Base-by-base conservation (phyloP, 2,888 invertebrate genomes). In the Drosophila parthenogenetica region DNA sequence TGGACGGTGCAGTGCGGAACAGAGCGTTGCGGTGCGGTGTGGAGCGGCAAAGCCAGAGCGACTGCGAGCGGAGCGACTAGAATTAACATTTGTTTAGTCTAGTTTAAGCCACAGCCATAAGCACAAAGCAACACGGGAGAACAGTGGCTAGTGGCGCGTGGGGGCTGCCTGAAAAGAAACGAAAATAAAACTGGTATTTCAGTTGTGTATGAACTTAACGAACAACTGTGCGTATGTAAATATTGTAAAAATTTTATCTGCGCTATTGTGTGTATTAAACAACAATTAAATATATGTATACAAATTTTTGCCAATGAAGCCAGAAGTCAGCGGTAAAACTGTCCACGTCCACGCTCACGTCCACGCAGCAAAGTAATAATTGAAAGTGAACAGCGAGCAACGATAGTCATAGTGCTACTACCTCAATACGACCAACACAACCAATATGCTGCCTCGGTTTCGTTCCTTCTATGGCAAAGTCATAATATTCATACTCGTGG, bases 391-490 rank as follows among this genome's bases (percentile, higher is more conserved):
- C 17, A 32, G 39, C 51, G 25, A n/a, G 10, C 32, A 25, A 8
- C 25, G n/a, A 37, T 29, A 67, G 32, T 46, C 55, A 49, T 13
- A 35, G 35, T 35, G 35, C 49, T 48, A 55, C 77, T 80, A 77
- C 78, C 81, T 80, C 78, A 80, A 62, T 62, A 50, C 45, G 40
- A 46, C 16, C 51, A 42, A 29, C 25, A 16, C 35, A 32, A 43
- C 55, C 19, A 89, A 87, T 75, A 92, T 92, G 92, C 81, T 91
- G 81, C 91, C 91, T 78, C 90, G 91, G 81, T 89, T 91, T 69
- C 92, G 92, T 80, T 91, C 91, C 77, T 90, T 91, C 66, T 92
- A 92, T 69, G 91, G 91, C 65, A 92, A 92, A 81, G 66, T 92
- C 45, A 89, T 92, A 46, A 87, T 92, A 63, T 90, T 92, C 64